Evolutionary conservation across 1,140 invertebrate species (phyloP).

Genomic region (Ylistrum balloti): DNA sequence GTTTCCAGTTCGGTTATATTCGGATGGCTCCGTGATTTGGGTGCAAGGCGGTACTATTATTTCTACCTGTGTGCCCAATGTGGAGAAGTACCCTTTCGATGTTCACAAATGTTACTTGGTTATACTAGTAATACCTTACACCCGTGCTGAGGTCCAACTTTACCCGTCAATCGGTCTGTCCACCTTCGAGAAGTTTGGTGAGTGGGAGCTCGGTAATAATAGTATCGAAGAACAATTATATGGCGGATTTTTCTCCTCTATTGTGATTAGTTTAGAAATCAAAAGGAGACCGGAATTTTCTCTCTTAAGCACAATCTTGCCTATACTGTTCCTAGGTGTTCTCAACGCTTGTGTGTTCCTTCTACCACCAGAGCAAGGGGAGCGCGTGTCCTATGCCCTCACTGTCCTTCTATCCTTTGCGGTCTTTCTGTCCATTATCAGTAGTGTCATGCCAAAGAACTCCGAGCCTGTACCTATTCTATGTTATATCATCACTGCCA

Average conservation of each 20-base stretch:
- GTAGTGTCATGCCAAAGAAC: conserved; percentile 50
- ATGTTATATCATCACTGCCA: conserved; percentile 41
- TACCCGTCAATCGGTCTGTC: conserved; percentile 25
- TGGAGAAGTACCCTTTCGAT: conserved; percentile 57
- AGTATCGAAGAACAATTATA: conserved; percentile 15
- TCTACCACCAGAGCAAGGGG: conserved; percentile 54
- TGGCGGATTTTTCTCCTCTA: conserved; percentile 37
- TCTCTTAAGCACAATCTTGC: conserved; percentile 47
- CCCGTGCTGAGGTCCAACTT: neutral
- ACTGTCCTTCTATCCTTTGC: conserved; percentile 55
- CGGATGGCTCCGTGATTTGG: conserved; percentile 44
- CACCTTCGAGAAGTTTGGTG: conserved; percentile 5
- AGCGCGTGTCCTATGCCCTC: conserved; percentile 55
- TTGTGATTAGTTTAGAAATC: conserved; percentile 45
- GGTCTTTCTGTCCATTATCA: conserved; percentile 55
- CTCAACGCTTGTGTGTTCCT: conserved; percentile 56
- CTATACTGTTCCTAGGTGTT: conserved; percentile 53
- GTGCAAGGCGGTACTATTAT: conserved; percentile 41
- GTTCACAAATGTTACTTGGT: conserved; percentile 42
- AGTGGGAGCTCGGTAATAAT: neutral
- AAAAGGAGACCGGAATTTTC: conserved; percentile 51
- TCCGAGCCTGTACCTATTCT: conserved; percentile 47
- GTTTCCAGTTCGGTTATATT: conserved; percentile 1
- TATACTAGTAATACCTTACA: conserved; percentile 38
- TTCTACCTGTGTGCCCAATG: conserved; percentile 43